Percentiles rank a stretch among this genome's conserved stretches.
phyloP scores from a whole-genome alignment of 1,140 invertebrate species.

The Drosophila murphyi region DNA sequence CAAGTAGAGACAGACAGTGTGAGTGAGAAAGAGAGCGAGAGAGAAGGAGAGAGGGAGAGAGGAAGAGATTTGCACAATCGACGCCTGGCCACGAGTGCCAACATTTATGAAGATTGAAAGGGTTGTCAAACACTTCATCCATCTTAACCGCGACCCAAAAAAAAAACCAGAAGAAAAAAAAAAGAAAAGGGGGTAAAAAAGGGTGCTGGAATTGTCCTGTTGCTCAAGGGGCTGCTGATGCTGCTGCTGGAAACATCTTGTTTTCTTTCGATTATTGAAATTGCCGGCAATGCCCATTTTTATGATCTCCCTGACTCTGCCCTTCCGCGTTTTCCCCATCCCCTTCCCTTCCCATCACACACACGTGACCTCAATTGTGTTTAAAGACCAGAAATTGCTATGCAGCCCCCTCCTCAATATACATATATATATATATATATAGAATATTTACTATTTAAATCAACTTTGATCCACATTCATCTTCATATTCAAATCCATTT shows the following conservation, averaged over 20 bases:
- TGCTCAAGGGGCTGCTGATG: conserved; percentile 30
- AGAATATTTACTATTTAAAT: conserved; percentile 53
- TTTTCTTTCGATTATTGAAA: conserved; percentile 84
- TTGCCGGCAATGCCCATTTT: conserved; percentile 65
- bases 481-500: conserved; percentile 82
- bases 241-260: conserved; percentile 63
- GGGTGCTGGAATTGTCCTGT: conserved; percentile 51
- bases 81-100: conserved; percentile 66
- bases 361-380: conserved; percentile 69
- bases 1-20: conserved; percentile 32
- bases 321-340: neutral
- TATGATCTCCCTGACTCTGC: conserved; percentile 55
- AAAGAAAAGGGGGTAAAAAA: conserved; percentile 11
- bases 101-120: conserved; percentile 84
- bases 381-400: conserved; percentile 43
- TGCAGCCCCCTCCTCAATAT: neutral
- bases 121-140: conserved; percentile 83
- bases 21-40: conserved; percentile 23
- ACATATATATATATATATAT: too few species aligned
- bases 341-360: neutral
- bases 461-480: conserved; percentile 52
- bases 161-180: conserved; percentile 15
- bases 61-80: conserved; percentile 45
- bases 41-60: conserved; percentile 14
- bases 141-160: conserved; percentile 61